Evolutionary conservation across 2,113 vertebrate species (phyloP).

Genomic region (Nibea albiflora): DNA sequence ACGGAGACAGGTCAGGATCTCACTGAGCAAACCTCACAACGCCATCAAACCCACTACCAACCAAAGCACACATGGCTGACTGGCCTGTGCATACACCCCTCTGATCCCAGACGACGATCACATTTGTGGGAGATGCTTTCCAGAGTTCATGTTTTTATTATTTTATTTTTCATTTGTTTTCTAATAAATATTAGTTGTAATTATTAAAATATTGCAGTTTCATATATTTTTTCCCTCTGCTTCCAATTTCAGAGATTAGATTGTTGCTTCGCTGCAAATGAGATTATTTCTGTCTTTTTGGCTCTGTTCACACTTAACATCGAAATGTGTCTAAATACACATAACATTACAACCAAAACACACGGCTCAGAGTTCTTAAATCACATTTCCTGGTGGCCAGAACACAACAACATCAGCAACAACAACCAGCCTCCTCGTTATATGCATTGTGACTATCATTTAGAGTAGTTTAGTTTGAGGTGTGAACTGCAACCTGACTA

Average conservation of each 20-base stretch:
- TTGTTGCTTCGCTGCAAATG: neutral
- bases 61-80: conserved; percentile 20
- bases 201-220: neutral
- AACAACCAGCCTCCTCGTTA: neutral
- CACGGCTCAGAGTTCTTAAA: too few relatives aligned
- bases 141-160: neutral
- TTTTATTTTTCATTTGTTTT: neutral
- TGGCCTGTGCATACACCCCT: neutral
- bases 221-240: neutral
- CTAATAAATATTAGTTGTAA: too few relatives aligned
- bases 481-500: neutral
- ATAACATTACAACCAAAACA: too few relatives aligned
- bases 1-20: conserved; percentile 86
- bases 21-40: conserved; percentile 78
- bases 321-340: neutral
- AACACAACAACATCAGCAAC: neutral
- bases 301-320: neutral
- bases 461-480: neutral
- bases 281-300: neutral
- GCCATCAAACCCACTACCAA: conserved; percentile 35
- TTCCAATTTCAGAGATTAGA: neutral
- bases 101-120: neutral
- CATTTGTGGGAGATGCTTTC: neutral
- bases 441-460: neutral
- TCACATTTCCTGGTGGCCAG: neutral